Percentiles rank a stretch among this genome's conserved stretches.
phyloP scores from a whole-genome alignment of 2,797 vertebrate genomes.

The Tokudaia tokunoshimensis region DNA sequence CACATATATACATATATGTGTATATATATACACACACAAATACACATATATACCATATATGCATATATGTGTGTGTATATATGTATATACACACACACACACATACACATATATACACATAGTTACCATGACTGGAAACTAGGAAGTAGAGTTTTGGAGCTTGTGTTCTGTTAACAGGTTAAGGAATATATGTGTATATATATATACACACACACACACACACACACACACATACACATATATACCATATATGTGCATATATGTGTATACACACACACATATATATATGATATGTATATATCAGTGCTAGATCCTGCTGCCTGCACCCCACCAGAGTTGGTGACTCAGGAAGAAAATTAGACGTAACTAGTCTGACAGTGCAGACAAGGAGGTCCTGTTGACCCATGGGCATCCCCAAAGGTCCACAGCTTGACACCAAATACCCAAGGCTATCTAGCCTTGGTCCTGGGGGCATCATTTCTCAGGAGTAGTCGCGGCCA shows the following conservation, averaged over 20 bases:
- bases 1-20: too few relatives aligned
- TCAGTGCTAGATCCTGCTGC: accelerated
- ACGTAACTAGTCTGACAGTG: accelerated
- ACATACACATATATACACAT: too few relatives aligned
- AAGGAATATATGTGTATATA: neutral
- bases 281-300: neutral
- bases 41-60: neutral
- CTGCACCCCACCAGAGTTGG: neutral
- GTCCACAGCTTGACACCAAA: neutral
- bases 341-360: neutral
- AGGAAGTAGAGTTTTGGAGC: neutral
- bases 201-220: too few relatives aligned
- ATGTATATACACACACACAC: too few relatives aligned
- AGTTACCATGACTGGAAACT: neutral
- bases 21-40: too few relatives aligned
- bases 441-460: neutral
- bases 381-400: neutral
- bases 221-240: too few relatives aligned
- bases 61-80: too few relatives aligned
- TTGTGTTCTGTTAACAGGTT: accelerated
- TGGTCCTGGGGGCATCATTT: neutral
- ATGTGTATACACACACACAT: too few relatives aligned
- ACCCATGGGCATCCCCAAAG: neutral
- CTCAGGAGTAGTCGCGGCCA: neutral
- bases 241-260: too few relatives aligned